A percentile compares a stretch with the other conserved stretches of the same genome.
Conservation (phyloP, 2,888 invertebrate genomes). For the Eilema caniola region DNA sequence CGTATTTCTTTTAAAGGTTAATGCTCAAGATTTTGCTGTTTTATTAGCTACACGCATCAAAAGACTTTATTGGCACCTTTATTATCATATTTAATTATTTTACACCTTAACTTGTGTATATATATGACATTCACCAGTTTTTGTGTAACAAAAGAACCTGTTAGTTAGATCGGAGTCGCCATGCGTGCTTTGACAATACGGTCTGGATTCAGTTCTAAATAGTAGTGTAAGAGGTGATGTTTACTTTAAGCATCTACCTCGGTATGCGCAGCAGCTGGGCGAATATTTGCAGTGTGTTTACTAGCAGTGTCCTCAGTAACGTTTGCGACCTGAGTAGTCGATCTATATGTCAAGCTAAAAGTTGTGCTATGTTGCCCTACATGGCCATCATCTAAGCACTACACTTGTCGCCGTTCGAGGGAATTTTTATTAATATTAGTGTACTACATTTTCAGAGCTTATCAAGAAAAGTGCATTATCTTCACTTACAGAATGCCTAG, state of each 20-base stretch:
- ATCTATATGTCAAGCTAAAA: constrained; percentile 12
- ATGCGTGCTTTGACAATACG: constrained; percentile 78
- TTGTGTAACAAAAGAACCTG: constrained; percentile 42
- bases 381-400: not conserved
- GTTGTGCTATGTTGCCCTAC: not conserved
- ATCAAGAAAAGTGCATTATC: not conserved
- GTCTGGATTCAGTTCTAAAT: constrained; percentile 34
- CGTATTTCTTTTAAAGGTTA: constrained; percentile 78
- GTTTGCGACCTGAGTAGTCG: constrained; percentile 8
- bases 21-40: constrained; percentile 52
- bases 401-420: not conserved
- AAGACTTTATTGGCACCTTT: not conserved
- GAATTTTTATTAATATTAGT: not conserved
- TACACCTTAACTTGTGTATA: not conserved
- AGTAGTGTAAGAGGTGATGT: constrained; percentile 27
- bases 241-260: constrained; percentile 24
- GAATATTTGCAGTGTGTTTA: constrained; percentile 34
- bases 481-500: not conserved
- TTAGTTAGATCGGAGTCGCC: constrained; percentile 63
- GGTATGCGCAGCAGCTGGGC: constrained; percentile 10
- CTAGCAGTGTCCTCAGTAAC: constrained; percentile 9
- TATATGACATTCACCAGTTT: constrained; percentile 9
- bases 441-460: not conserved
- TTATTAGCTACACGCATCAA: constrained; percentile 17
- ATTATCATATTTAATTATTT: constrained; percentile 30